Conservation (phyloP, 2,888 invertebrate species). For the Phasia obesa region DNA sequence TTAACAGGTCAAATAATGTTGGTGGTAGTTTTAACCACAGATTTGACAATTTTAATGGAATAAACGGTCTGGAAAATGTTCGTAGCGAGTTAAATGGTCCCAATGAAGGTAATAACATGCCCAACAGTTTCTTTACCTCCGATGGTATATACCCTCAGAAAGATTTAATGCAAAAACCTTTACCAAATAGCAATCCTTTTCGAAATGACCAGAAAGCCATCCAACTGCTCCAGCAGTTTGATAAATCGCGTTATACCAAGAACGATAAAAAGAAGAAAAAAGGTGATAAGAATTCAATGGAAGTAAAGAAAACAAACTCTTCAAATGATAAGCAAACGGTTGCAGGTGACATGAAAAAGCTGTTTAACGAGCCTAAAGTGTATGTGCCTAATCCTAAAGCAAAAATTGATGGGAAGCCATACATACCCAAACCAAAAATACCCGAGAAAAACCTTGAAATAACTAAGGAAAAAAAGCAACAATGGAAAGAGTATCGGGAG, state of each 20-base stretch:
- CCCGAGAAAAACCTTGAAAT: slow-evolving; percentile 74
- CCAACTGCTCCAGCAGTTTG: slow-evolving; percentile 2
- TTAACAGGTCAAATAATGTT: slow-evolving; percentile 12
- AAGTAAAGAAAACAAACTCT: background rate
- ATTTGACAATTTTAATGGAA: background rate
- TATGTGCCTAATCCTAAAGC: slow-evolving; percentile 53
- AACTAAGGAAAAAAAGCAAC: slow-evolving; percentile 74
- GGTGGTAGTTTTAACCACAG: background rate
- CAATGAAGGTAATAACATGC: background rate
- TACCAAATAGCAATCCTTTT: slow-evolving; percentile 32
- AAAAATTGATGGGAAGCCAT: slow-evolving; percentile 41
- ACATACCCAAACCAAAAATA: slow-evolving; percentile 71
- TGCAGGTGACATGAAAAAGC: background rate
- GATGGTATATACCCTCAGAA: slow-evolving; percentile 52
- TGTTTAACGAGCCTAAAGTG: slow-evolving; percentile 33
- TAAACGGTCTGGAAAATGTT: background rate
- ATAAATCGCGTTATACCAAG: background rate
- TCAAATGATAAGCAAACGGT: background rate
- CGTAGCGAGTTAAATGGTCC: background rate
- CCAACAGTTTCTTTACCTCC: slow-evolving; percentile 42
- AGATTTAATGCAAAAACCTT: slow-evolving; percentile 52
- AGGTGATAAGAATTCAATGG: background rate
- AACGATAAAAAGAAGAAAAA: slow-evolving; percentile 18
- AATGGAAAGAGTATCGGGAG: slow-evolving; percentile 77
- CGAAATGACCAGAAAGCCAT: slow-evolving; percentile 3